Evolutionary conservation across 2,797 vertebrate genomes (phyloP).

Genomic region (Epinephelus malabaricus): DNA sequence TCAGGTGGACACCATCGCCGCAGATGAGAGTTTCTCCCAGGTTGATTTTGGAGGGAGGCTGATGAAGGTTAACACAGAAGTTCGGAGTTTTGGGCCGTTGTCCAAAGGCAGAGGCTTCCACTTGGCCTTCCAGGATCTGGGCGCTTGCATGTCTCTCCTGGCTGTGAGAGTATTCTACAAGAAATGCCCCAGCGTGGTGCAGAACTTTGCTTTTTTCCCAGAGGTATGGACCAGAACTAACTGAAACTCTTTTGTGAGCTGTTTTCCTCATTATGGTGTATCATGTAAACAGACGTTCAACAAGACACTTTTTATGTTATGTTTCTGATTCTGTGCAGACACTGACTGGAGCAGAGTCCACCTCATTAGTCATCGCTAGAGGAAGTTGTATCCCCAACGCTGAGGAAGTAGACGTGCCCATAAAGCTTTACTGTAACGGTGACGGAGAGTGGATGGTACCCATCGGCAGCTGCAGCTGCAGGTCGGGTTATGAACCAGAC

Average conservation of each 20-base stretch:
- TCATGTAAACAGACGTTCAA: background rate
- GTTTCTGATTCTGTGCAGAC: constrained; percentile 79
- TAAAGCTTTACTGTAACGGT: constrained; percentile 98
- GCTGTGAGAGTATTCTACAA: constrained; percentile 98
- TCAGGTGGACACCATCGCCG: constrained; percentile 98
- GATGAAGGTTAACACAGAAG: constrained; percentile 99
- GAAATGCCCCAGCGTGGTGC: constrained; percentile 96
- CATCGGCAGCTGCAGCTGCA: constrained; percentile 97
- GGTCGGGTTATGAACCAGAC: constrained; percentile 94
- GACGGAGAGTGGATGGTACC: constrained; percentile 99
- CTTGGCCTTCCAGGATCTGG: constrained; percentile 98
- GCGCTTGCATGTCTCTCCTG: constrained; percentile 97
- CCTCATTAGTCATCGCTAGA: constrained; percentile 96
- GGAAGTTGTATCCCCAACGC: constrained; percentile 96
- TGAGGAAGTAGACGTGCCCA: constrained; percentile 96
- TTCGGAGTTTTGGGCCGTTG: constrained; percentile 95
- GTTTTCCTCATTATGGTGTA: background rate
- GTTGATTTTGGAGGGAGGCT: constrained; percentile 97
- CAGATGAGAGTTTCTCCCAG: constrained; percentile 99
- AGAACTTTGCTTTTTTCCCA: constrained; percentile 96
- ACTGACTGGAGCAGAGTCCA: constrained; percentile 96
- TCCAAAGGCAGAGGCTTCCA: constrained; percentile 94
- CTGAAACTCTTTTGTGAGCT: constrained; percentile 1
- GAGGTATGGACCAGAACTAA: constrained; percentile 78
- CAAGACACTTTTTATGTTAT: background rate